Base-by-base conservation (phyloP, 2,113 vertebrate species). In the Passerina amoena region DNA sequence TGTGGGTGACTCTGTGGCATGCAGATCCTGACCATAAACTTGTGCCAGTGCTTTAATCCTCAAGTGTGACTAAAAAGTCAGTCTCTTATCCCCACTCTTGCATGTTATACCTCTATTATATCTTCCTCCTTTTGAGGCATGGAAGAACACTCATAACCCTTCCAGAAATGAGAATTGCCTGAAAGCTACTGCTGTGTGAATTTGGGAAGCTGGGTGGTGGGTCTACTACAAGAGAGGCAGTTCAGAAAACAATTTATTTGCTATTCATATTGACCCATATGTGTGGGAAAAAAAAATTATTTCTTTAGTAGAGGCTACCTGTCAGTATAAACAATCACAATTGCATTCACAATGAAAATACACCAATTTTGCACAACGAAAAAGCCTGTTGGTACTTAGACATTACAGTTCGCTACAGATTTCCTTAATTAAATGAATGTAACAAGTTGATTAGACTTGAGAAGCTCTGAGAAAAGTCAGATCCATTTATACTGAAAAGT, bases 401-500 rank as follows among this genome's bases (percentile, higher is more conserved):
- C 88, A 84, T 93, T 84, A 84, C 84, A 83, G 63, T 90, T 96
- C 4, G 2, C 88, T 94, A 86, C 78, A 82, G 93, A 86, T 96
- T 97, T 96, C 94, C 93, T 92, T 97, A 97, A 97, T 98, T 97
- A 97, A 97, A 97, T 88, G 66, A 96, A 95, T 48, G 69, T 97
- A 97, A 98, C 96, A 96, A 92, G 95, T 96, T 98, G 95, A 97
- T 98, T 92, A 96, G 95, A 83, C 86, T 97, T 97, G 88, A 94
- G 93, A 97, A 96, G 97, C 96, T 90, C 96, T 94, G 85, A 96
- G 80, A 93, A 97, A 96, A 98, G 95, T 97, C 97, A 97, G 95
- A 96, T 94, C 94, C 97, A 95, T 96, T 98, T 97, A 94, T 54
- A 96, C 87, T 90, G 95, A 97, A 97, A 98, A 98, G 96, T 92